Conservation (phyloP, 2,113 vertebrate species). For the Triplophysa tibetana region DNA sequence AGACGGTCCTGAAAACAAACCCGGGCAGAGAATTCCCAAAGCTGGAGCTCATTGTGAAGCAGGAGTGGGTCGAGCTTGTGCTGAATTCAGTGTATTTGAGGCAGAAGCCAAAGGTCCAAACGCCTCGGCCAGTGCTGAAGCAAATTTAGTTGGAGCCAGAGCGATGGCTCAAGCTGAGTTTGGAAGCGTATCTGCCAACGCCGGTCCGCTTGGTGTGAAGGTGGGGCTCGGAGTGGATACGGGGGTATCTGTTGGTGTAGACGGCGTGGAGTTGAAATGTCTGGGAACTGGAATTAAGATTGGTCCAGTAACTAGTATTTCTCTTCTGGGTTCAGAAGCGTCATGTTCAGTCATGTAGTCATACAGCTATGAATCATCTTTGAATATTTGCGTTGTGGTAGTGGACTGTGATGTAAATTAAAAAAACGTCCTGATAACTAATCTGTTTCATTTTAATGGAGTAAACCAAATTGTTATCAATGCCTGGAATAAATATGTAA, state of each 20-base stretch:
- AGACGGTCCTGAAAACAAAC: background rate
- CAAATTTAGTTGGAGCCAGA: background rate
- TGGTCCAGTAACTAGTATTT: too few species aligned
- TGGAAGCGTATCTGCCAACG: slow-evolving; percentile 45
- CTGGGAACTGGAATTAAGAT: background rate
- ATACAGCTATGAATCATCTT: too few species aligned
- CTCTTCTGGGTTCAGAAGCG: too few species aligned
- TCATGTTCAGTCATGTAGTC: background rate
- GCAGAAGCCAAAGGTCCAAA: slow-evolving; percentile 42
- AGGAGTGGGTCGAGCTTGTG: slow-evolving; percentile 43
- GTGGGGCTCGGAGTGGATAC: slow-evolving; percentile 39
- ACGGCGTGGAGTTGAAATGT: too few species aligned
- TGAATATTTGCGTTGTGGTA: too few species aligned
- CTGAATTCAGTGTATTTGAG: slow-evolving; percentile 38
- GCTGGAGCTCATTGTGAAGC: slow-evolving; percentile 33
- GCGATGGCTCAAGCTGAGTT: slow-evolving; percentile 41
- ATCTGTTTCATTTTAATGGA: too few species aligned
- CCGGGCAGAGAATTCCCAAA: background rate
- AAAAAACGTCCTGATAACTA: too few species aligned
- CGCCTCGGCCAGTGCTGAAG: slow-evolving; percentile 21
- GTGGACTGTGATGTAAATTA: too few species aligned
- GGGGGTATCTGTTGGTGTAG: background rate
- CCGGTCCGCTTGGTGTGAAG: slow-evolving; percentile 39
- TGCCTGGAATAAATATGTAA: too few species aligned
- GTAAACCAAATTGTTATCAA: too few species aligned